Base-by-base conservation (phyloP, 2,797 vertebrate species). In the Erpetoichthys calabaricus region DNA sequence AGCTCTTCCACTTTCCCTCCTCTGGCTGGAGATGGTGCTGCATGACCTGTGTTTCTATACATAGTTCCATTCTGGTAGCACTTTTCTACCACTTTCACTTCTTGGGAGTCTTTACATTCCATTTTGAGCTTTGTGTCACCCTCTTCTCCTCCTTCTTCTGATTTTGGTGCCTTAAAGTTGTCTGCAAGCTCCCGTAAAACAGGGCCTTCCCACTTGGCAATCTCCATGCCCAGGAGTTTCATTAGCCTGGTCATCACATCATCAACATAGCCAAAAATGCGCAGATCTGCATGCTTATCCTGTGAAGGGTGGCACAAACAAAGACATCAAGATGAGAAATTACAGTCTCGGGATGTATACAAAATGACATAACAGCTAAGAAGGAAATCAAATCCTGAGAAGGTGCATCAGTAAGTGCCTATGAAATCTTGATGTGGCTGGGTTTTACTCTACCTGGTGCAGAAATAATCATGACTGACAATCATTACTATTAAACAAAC, bases 231-330 rank as follows among this genome's bases (percentile, higher is more conserved):
- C 59, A 99, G 72, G 25, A 69, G 70, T 60, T 87, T 86, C 90
- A 98, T 92, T 68, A 98, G 76, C 68, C 73, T 86, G 0, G 64
- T 75, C 87, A 97, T 91, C 62, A 99, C 85, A 1, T 91, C 85
- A 0, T 98, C 95, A 0, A 98, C 92, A 1, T 94, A 93, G 61
- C 86, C 84, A 0, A 91, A 75, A 73, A 98, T 93, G 56, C 85
- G 81, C 55, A 98, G 74, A 72, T 91, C 80, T 0, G 90, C 91
- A 1, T 98, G 89, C 57, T 89, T 92, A 75, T 99, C 94, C 94
- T 91, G 70, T 43, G 54, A 63, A 0, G 0, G 4, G 8, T 4
- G 45, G 43, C 7, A 1, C 0, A 0, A 3, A 47, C 7, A 6
- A 8, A 2, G 41, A 53, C 7, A 6, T 5, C 47, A 49, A n/a